A percentile compares a stretch with the other conserved stretches of the same genome.
Conservation (phyloP, 2,888 invertebrate genomes). For the Orthosia incerta region DNA sequence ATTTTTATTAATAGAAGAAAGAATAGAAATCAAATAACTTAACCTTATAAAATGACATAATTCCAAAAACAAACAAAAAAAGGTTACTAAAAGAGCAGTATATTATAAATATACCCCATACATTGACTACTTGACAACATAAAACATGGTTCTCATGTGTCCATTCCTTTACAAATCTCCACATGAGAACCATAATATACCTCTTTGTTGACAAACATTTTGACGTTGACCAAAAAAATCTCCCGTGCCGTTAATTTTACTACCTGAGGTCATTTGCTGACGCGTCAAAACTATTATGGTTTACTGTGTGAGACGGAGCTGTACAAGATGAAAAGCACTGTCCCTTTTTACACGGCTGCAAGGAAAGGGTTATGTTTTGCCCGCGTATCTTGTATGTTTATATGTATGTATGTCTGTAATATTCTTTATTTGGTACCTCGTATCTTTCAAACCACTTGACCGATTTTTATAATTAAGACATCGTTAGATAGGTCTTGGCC, state of each 20-base stretch:
- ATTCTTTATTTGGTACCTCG: too few species aligned
- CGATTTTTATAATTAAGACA: too few species aligned
- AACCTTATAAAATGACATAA: neutral
- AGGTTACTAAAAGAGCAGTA: neutral
- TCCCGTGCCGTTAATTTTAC: slow-evolving; percentile 24
- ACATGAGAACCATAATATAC: slow-evolving; percentile 29
- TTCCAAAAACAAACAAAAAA: slow-evolving; percentile 20
- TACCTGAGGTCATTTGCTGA: slow-evolving; percentile 25
- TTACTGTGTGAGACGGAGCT: too few species aligned
- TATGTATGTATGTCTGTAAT: too few species aligned
- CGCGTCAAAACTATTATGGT: too few species aligned
- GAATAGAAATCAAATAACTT: neutral
- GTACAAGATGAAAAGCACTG: too few species aligned
- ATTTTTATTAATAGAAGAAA: neutral
- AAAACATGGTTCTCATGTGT: slow-evolving; percentile 12
- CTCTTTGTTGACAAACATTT: slow-evolving; percentile 49
- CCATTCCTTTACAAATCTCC: slow-evolving; percentile 12
- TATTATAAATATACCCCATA: slow-evolving; percentile 25
- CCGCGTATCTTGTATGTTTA: too few species aligned
- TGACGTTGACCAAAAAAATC: slow-evolving; percentile 36
- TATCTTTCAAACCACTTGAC: too few species aligned
- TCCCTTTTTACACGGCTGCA: too few species aligned
- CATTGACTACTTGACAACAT: slow-evolving; percentile 26
- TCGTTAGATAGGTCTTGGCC: too few species aligned
- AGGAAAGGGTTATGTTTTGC: too few species aligned